A percentile compares a stretch with the other conserved stretches of the same genome.
Evolutionary conservation across 2,113 vertebrate species (phyloP).

Genomic region (Sigmodon hispidus): DNA sequence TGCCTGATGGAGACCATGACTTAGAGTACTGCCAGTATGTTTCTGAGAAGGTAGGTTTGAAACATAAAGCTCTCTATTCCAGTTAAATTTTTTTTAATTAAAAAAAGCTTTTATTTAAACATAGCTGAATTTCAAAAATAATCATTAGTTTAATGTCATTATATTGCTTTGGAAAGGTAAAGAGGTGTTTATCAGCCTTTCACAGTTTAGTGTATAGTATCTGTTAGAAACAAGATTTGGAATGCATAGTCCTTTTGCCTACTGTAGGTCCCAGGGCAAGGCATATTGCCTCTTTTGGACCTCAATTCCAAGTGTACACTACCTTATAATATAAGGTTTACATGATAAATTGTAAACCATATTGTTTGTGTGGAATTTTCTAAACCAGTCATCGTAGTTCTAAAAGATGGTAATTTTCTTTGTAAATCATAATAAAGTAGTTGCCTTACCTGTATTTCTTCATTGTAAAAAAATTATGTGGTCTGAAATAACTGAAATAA

Average conservation of each 20-base stretch:
- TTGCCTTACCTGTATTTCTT: background rate
- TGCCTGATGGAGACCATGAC: slow-evolving; percentile 96
- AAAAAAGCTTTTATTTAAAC: background rate
- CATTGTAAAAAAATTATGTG: background rate
- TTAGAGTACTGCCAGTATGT: slow-evolving; percentile 94
- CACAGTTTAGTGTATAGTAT: background rate
- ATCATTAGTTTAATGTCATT: background rate
- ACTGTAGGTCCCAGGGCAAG: background rate
- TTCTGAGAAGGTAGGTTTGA: slow-evolving; percentile 92
- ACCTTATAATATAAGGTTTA: slow-evolving; percentile 33
- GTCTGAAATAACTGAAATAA: background rate
- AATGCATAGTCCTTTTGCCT: background rate
- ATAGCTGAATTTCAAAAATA: background rate
- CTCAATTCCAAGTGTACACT: background rate
- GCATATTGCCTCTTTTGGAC: background rate
- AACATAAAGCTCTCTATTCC: background rate
- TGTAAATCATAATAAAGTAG: background rate
- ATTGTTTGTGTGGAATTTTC: slow-evolving; percentile 29
- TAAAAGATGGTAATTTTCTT: background rate
- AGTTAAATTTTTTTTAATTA: background rate
- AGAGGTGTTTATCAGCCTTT: background rate
- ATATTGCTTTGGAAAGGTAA: background rate
- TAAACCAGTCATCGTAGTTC: slow-evolving; percentile 6
- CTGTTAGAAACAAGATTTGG: background rate
- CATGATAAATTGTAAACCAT: slow-evolving; percentile 28